Evolutionary conservation across 2,113 vertebrate genomes (phyloP).

Genomic region (Cebidichthys violaceus): DNA sequence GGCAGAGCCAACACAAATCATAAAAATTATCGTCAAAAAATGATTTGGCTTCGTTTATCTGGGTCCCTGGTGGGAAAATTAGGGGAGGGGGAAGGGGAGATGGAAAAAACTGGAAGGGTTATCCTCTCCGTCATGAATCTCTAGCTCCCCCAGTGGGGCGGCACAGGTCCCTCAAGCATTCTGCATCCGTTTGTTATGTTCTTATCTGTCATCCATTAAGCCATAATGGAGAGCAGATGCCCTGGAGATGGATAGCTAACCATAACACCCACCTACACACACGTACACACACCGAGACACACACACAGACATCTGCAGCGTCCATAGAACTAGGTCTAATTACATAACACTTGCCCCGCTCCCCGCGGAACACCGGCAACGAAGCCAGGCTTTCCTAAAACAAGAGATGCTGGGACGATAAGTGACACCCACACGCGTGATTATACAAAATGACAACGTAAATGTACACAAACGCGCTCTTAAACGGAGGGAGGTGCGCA

Average conservation of each 20-base stretch:
- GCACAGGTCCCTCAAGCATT: conserved; percentile 54
- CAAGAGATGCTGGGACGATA: conserved; percentile 37
- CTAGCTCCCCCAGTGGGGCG: conserved; percentile 74
- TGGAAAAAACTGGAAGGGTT: conserved; percentile 43
- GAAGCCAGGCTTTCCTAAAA: conserved; percentile 50
- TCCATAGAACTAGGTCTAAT: conserved; percentile 71
- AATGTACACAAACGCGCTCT: neutral
- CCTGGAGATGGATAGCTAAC: conserved; percentile 56
- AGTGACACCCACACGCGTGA: conserved; percentile 21
- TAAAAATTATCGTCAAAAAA: conserved; percentile 67
- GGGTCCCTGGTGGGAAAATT: conserved; percentile 42
- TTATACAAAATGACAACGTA: conserved; percentile 22
- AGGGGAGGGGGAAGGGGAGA: conserved; percentile 30
- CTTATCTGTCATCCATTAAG: conserved; percentile 82
- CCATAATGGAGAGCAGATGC: conserved; percentile 80
- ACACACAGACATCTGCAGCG: conserved; percentile 65
- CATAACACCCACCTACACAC: conserved; percentile 57
- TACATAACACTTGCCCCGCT: conserved; percentile 71
- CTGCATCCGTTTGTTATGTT: conserved; percentile 75
- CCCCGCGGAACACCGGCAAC: conserved; percentile 40
- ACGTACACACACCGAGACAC: conserved; percentile 15
- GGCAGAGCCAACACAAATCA: conserved; percentile 68
- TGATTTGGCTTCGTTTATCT: conserved; percentile 41
- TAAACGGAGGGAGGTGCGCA: conserved; percentile 8
- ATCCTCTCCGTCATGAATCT: conserved; percentile 48